Evolutionary conservation across 2,113 vertebrate genomes (phyloP), one percentile per base, ranked within the genome.

Genomic region (Erinaceus europaeus): DNA sequence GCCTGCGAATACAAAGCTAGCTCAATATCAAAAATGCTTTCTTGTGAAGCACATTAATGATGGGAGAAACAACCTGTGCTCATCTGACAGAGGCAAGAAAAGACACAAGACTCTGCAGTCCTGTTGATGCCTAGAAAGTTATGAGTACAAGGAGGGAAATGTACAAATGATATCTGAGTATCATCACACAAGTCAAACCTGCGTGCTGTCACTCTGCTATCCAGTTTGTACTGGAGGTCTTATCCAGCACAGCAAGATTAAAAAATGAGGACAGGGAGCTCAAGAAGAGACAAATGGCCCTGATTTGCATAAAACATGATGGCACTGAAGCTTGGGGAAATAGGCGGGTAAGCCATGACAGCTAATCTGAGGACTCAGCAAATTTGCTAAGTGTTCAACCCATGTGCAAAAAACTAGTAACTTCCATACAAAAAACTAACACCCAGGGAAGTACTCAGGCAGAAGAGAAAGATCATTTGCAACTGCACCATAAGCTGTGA

Each of bases 51-150:
- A 11, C 25, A 9, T 40, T 3, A 52, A 21, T n/a, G 14, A 6
- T 23, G 3, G 29, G 36, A 46, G 7, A 9, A 8, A n/a, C 1
- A 25, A 9, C 29, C 3, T 0, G 13, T 0, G 18, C 6, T 46
- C 44, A 2, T 42, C 53, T 75, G 29, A 4, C 6, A 46, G 36
- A 38, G 20, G 44, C 2, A 15, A 75, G 50, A 29, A 68, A 55
- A 42, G 0, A 5, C 29, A 8, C 9, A 3, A n/a, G 12, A 17
- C 0, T 0, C 23, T n/a, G n/a, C n/a, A 5, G 23, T 6, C 8
- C n/a, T n/a, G n/a, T n/a, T n/a, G 20, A 0, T 6, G 20, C 55
- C 11, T 21, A 38, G 36, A 6, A 18, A 36, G 65, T 34, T 5
- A 57, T 50, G n/a, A 11, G 27, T 0, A 44, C 8, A 9, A 18